Percentiles rank a stretch among this genome's conserved stretches.
These are phyloP conservation scores for Hydrophis major DNA, from an alignment of 2,797 vertebrate genomes.

Conservation along the genomic window DNA sequence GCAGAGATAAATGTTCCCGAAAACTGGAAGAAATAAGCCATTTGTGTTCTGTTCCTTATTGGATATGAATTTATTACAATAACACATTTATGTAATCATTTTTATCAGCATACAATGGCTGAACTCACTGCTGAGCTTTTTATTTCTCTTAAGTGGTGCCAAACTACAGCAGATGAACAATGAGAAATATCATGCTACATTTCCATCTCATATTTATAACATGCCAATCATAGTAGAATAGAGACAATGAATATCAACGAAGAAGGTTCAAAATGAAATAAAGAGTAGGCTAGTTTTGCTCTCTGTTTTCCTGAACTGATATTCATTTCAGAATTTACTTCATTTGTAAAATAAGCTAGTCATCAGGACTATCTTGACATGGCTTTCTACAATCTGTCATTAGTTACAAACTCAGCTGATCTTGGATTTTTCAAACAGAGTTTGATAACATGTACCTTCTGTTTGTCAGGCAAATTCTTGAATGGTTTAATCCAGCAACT, in stretches of 20 bases:
- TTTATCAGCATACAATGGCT: conserved; percentile 28
- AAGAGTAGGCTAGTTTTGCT: neutral
- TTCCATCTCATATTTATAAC: neutral
- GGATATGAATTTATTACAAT: conserved; percentile 51
- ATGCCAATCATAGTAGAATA: neutral
- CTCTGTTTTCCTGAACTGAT: neutral
- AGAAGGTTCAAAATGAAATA: neutral
- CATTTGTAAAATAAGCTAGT: conserved; percentile 6
- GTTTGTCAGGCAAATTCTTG: neutral
- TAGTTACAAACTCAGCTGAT: neutral
- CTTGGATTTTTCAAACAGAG: neutral
- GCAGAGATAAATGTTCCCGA: neutral
- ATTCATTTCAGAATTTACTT: neutral
- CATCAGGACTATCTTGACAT: neutral
- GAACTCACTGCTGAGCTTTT: neutral
- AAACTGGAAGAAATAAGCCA: conserved; percentile 33
- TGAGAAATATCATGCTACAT: neutral
- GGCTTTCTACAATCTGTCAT: neutral
- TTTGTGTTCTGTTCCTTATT: conserved; percentile 41
- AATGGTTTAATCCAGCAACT: neutral
- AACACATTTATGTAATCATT: conserved; percentile 49
- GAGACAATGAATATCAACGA: neutral
- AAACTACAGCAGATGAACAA: conserved; percentile 40
- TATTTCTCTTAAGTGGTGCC: conserved; percentile 42
- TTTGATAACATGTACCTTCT: neutral